Percentiles rank a stretch among this genome's conserved stretches.
Conservation (phyloP, 1,140 invertebrate species). For the Papilio aristodemus region DNA sequence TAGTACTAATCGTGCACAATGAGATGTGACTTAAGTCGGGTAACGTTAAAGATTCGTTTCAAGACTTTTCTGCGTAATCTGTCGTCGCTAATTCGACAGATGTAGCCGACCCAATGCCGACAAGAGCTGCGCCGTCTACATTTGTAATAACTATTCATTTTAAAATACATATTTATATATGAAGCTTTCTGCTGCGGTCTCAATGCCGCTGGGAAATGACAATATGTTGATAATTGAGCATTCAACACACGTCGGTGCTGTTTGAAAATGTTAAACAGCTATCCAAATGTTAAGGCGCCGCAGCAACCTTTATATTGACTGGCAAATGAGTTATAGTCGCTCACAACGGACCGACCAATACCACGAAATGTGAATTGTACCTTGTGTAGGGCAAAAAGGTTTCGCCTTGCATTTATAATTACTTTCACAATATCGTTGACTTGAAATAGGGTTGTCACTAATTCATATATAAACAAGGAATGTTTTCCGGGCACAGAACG, state of each 20-base stretch:
- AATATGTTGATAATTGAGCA: slow-evolving; percentile 36
- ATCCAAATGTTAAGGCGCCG: slow-evolving; percentile 11
- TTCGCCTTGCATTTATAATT: slow-evolving; percentile 37
- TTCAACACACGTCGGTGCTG: slow-evolving; percentile 28
- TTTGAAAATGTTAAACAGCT: slow-evolving; percentile 33
- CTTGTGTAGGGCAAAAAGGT: slow-evolving; percentile 34
- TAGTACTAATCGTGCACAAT: too few relatives aligned
- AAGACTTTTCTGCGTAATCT: too few relatives aligned
- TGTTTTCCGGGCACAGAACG: neutral
- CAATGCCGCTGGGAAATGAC: slow-evolving; percentile 34
- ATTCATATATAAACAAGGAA: neutral
- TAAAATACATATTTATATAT: neutral
- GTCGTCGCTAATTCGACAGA: too few relatives aligned
- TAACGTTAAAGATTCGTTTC: too few relatives aligned
- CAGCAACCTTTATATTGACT: slow-evolving; percentile 6
- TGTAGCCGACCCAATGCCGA: neutral
- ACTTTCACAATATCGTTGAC: slow-evolving; percentile 24
- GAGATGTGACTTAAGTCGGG: too few relatives aligned
- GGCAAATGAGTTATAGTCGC: slow-evolving; percentile 13
- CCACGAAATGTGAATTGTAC: slow-evolving; percentile 24
- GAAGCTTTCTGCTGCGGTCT: slow-evolving; percentile 2
- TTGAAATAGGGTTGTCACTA: slow-evolving; percentile 19
- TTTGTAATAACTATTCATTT: neutral
- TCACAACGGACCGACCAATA: neutral
- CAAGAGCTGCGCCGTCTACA: neutral